Evolutionary conservation across 1,140 invertebrate species (phyloP), one percentile per base, ranked within the genome.

Genomic region (Lasioglossum baleicum): DNA sequence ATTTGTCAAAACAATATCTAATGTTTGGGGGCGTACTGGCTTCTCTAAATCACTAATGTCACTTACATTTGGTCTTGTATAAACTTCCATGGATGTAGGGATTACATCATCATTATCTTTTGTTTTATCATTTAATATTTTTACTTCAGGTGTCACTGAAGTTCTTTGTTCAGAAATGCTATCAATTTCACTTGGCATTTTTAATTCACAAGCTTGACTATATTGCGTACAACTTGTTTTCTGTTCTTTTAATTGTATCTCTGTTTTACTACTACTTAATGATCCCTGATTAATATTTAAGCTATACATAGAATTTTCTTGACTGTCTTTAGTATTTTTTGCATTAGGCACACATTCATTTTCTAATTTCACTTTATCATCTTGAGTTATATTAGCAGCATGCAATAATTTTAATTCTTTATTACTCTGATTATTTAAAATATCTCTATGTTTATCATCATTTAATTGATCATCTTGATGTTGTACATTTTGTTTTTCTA

Each of bases 1-100:
- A 69, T 92, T 85, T 15, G 90, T 71, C 5, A 88, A 87, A 80
- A 89, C 85, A 70, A 92, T 91, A 70, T 93, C 88, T 15, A 93
- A 86, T 31, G 92, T 93, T 82, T 92, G 92, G 4, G 92, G 92
- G 44, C 92, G 86, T 3, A 79, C 42, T 7, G 91, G 90, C 78
- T 89, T 85, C 26, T 90, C 89, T 7, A 56, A 88, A 63, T 90
- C 90, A 40, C 89, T 66, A 77, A 65, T 26, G 48, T 83, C 79
- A 81, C n/a, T n/a, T n/a, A n/a, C n/a, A n/a, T n/a, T n/a, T n/a
- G n/a, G n/a, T n/a, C n/a, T n/a, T n/a, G n/a, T n/a, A n/a, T n/a
- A n/a, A n/a, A n/a, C n/a, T n/a, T n/a, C n/a, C n/a, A n/a, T n/a
- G n/a, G n/a, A n/a, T n/a, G n/a, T n/a, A n/a, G n/a, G n/a, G n/a